phyloP scores from a whole-genome alignment of 2,113 vertebrate genomes.

The Chaenocephalus aceratus region DNA sequence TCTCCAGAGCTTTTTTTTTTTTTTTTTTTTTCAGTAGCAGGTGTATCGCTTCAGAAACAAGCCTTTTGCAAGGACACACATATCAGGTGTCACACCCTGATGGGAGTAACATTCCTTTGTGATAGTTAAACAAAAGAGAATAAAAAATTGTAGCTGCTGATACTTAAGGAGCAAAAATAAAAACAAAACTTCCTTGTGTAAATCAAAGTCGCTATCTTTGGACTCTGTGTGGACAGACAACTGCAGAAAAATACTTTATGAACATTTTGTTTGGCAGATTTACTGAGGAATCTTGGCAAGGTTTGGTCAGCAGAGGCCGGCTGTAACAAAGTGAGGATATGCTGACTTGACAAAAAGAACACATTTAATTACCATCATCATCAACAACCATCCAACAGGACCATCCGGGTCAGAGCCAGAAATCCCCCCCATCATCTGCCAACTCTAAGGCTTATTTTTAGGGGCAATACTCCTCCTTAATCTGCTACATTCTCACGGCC shows the following conservation, averaged over 20 bases:
- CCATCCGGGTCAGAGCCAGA: slow-evolving; percentile 82
- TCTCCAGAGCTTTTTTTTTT: not conserved
- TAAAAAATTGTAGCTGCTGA: slow-evolving; percentile 47
- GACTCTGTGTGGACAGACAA: slow-evolving; percentile 59
- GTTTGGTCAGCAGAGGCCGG: slow-evolving; percentile 87
- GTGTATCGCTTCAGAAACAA: slow-evolving; percentile 60
- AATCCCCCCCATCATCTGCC: slow-evolving; percentile 77
- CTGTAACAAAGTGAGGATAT: slow-evolving; percentile 87
- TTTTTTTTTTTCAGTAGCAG: slow-evolving; percentile 42
- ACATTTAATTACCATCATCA: slow-evolving; percentile 89
- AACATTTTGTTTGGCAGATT: slow-evolving; percentile 88
- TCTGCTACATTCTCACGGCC: slow-evolving; percentile 71
- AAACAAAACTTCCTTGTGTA: slow-evolving; percentile 65
- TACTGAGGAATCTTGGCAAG: slow-evolving; percentile 89
- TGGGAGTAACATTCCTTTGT: slow-evolving; percentile 66
- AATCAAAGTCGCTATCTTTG: slow-evolving; percentile 77
- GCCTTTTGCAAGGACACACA: slow-evolving; percentile 31
- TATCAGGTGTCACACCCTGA: slow-evolving; percentile 45
- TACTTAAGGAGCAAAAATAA: slow-evolving; percentile 55
- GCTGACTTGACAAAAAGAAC: slow-evolving; percentile 92
- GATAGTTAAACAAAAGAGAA: slow-evolving; percentile 62
- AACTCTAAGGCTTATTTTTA: slow-evolving; percentile 83
- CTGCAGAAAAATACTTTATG: slow-evolving; percentile 82
- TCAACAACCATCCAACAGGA: slow-evolving; percentile 75
- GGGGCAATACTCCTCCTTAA: slow-evolving; percentile 74